Conservation (phyloP, 2,797 vertebrate species). For the Psittacula derbiana region DNA sequence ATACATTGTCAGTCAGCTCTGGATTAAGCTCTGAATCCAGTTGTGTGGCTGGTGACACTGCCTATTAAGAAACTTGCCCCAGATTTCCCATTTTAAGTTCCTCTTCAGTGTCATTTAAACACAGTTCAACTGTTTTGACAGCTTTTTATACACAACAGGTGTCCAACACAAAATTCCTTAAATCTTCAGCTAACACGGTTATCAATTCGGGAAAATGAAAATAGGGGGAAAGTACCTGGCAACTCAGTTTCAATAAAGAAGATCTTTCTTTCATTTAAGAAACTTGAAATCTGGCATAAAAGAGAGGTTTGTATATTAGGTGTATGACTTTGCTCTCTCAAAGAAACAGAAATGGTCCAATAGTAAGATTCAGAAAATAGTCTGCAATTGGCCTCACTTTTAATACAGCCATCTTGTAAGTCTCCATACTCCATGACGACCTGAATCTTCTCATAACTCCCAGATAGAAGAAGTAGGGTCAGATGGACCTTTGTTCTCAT, state of each 20-base stretch:
- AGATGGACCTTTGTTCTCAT: background rate
- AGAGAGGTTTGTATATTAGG: background rate
- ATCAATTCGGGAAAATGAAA: background rate
- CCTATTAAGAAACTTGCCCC: background rate
- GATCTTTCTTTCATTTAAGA: background rate
- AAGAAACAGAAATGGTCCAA: background rate
- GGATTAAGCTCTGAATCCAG: background rate
- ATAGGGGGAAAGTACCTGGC: accelerated
- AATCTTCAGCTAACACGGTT: background rate
- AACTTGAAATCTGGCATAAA: background rate
- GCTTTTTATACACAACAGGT: background rate
- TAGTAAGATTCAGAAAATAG: background rate
- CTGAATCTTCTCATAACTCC: background rate
- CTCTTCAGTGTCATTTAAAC: background rate
- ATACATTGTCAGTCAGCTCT: background rate
- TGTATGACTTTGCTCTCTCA: background rate
- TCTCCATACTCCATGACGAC: background rate
- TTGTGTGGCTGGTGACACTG: background rate
- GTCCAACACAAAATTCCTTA: background rate
- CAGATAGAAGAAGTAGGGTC: background rate
- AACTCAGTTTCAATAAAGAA: background rate
- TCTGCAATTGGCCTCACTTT: background rate
- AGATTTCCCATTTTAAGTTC: background rate
- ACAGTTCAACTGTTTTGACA: background rate
- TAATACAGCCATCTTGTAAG: background rate